Evolutionary conservation across 92 coral and sea anemone genomes (phyloP).

Genomic region (Porites lobata): DNA sequence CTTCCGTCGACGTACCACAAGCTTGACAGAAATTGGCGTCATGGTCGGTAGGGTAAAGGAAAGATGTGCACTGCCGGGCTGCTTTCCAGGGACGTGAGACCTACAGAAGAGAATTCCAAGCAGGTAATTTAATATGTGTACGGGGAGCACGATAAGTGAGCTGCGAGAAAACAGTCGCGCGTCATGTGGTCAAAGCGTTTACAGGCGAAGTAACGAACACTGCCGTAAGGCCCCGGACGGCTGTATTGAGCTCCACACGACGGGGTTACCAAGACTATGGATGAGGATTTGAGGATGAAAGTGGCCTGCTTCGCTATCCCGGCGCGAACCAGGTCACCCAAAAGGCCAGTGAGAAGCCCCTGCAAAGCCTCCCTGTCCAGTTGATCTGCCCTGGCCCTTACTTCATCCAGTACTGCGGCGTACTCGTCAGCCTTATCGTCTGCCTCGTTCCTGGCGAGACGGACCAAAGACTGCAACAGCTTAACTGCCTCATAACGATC

Average conservation of each 20-base stretch:
- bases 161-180: background rate
- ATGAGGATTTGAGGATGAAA: constrained; percentile 9
- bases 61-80: constrained; percentile 45
- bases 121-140: background rate
- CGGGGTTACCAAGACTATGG: background rate
- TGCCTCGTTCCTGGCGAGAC: constrained; percentile 5
- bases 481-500: background rate
- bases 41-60: constrained; percentile 56
- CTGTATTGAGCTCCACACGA: background rate
- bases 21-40: constrained; percentile 65
- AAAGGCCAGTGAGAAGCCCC: constrained; percentile 11
- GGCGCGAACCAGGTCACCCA: background rate
- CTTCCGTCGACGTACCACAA: constrained; percentile 26
- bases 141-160: constrained; percentile 8
- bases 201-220: background rate
- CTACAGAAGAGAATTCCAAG: constrained; percentile 23
- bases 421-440: background rate
- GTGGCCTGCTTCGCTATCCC: constrained; percentile 9
- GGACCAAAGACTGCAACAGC: constrained; percentile 12
- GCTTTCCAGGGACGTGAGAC: constrained; percentile 63
- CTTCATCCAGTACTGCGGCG: background rate
- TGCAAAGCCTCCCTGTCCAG: background rate
- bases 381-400: constrained; percentile 10
- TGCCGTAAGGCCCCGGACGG: background rate
- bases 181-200: constrained; percentile 6